phyloP scores from a whole-genome alignment of 2,797 vertebrate genomes.

The Pangasius djambal region DNA sequence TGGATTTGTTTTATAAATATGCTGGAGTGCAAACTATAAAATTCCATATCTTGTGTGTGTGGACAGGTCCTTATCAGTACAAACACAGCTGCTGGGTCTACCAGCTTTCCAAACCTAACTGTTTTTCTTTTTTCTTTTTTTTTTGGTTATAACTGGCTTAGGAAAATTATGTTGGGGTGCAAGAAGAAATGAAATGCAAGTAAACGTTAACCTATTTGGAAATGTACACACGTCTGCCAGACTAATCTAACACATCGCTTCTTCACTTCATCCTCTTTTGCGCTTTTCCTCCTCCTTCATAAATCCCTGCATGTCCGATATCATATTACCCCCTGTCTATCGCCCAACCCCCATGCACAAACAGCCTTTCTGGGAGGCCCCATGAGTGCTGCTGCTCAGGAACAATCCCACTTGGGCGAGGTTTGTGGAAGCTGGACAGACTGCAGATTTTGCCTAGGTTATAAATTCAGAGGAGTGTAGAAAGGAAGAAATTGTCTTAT shows the following conservation, averaged over 20 bases:
- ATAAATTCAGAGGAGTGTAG: slow-evolving; percentile 30
- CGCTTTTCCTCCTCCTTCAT: slow-evolving; percentile 15
- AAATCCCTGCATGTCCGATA: slow-evolving; percentile 41
- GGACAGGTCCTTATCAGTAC: neutral
- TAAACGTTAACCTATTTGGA: slow-evolving; percentile 26
- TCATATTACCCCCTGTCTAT: slow-evolving; percentile 44
- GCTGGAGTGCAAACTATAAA: neutral
- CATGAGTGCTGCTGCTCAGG: slow-evolving; percentile 34
- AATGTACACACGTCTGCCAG: slow-evolving; percentile 23
- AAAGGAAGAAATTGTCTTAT: slow-evolving; percentile 34
- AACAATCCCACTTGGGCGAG: slow-evolving; percentile 35
- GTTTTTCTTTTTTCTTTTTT: neutral
- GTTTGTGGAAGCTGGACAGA: slow-evolving; percentile 13
- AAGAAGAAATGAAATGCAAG: neutral
- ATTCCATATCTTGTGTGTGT: neutral
- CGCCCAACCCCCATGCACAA: slow-evolving; percentile 26
- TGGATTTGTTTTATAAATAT: neutral
- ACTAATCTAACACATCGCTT: slow-evolving; percentile 28
- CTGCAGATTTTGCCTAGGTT: slow-evolving; percentile 11
- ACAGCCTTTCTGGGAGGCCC: slow-evolving; percentile 32
- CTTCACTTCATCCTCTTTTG: neutral
- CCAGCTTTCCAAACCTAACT: neutral
- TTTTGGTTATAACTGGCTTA: slow-evolving; percentile 8
- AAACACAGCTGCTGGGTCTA: slow-evolving; percentile 13
- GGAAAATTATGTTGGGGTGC: neutral